phyloP scores from a whole-genome alignment of 2,888 invertebrate genomes.

The Sclerodermus sp. region DNA sequence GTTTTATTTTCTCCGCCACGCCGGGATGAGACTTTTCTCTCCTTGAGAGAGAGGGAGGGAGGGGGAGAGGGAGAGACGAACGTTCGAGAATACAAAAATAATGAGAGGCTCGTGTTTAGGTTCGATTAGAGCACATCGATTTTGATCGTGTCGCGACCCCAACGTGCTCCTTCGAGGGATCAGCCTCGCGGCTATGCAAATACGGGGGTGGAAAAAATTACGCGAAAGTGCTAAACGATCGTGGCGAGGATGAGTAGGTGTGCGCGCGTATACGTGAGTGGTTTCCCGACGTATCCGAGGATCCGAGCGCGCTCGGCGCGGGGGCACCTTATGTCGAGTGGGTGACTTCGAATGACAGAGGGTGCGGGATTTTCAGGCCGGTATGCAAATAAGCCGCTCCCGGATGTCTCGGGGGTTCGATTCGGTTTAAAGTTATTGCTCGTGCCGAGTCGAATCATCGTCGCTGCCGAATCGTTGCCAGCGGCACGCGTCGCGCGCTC shows the following conservation, averaged over 20 bases:
- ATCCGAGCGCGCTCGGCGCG: conserved; percentile 28
- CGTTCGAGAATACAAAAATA: conserved; percentile 37
- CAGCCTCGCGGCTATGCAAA: conserved; percentile 51
- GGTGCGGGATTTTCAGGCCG: conserved; percentile 48
- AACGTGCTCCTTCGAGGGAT: conserved; percentile 10
- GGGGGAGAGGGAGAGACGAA: neutral
- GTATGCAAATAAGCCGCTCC: conserved; percentile 54
- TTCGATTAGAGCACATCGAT: conserved; percentile 49
- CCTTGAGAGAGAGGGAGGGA: neutral
- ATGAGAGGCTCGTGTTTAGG: conserved; percentile 45
- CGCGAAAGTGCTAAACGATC: conserved; percentile 58
- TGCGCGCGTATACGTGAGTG: too few relatives aligned
- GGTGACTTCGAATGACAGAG: conserved; percentile 51
- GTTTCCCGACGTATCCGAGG: too few relatives aligned
- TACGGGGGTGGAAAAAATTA: conserved; percentile 51
- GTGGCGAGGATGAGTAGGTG: conserved; percentile 6
- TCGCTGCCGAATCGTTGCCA: conserved; percentile 15
- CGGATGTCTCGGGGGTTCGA: conserved; percentile 57
- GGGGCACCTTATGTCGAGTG: conserved; percentile 55
- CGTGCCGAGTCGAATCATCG: conserved; percentile 47
- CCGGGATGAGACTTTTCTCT: too few relatives aligned
- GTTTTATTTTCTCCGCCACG: too few relatives aligned
- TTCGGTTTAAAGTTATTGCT: conserved; percentile 52
- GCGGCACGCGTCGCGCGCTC: too few relatives aligned
- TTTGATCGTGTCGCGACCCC: conserved; percentile 28